Conservation (phyloP, 2,888 invertebrate genomes). For the Ormyrus pomaceus region DNA sequence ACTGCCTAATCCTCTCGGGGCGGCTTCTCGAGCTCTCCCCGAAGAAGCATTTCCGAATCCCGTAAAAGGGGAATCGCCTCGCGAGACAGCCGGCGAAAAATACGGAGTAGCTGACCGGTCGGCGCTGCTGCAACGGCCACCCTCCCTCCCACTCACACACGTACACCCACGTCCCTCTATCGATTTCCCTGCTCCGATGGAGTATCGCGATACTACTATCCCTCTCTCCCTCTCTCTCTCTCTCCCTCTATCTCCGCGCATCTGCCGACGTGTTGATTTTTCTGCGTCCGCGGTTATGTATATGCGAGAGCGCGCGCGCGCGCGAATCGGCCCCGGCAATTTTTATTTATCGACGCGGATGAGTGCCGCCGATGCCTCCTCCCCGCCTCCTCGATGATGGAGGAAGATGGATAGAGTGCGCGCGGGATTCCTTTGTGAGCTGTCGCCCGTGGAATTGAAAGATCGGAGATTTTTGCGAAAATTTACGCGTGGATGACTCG, state of each 20-base stretch:
- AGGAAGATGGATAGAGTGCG: not conserved
- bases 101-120: no score
- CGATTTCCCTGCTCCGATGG: slow-evolving; percentile 68
- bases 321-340: no score
- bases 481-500: not conserved
- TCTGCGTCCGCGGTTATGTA: not conserved
- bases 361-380: no score
- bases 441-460: not conserved
- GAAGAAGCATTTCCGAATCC: not conserved
- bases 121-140: slow-evolving; percentile 32
- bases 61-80: no score
- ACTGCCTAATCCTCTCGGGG: no score
- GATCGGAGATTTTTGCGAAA: not conserved
- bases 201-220: slow-evolving; percentile 64
- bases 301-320: no score
- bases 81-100: no score
- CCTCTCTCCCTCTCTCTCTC: slow-evolving; percentile 25
- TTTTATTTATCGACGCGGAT: no score
- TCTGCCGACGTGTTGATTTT: slow-evolving; percentile 7
- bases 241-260: not conserved
- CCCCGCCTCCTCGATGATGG: no score
- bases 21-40: not conserved
- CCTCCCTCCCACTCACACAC: slow-evolving; percentile 53
- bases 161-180: slow-evolving; percentile 62
- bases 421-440: not conserved